Conservation (phyloP, 2,797 vertebrate genomes). For the Thripadectes ignobilis region DNA sequence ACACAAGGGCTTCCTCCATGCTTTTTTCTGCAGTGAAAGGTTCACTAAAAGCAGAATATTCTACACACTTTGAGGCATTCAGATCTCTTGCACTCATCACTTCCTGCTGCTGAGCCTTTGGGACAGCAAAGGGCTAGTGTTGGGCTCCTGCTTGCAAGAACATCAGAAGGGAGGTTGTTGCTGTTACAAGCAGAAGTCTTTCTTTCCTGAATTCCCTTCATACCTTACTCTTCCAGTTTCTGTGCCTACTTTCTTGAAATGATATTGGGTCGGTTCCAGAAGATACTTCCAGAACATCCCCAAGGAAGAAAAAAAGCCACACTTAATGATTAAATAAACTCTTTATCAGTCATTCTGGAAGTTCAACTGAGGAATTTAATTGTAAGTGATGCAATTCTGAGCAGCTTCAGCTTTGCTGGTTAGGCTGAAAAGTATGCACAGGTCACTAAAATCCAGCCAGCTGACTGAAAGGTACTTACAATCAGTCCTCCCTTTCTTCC, state of each 20-base stretch:
- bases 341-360: background rate
- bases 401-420: background rate
- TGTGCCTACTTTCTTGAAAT: background rate
- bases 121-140: background rate
- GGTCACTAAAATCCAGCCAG: background rate
- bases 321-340: background rate
- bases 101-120: background rate
- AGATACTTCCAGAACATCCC: background rate
- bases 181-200: background rate
- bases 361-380: background rate
- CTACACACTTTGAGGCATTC: background rate
- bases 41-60: background rate
- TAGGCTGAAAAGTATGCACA: background rate
- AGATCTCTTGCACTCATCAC: background rate
- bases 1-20: background rate
- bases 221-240: background rate
- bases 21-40: background rate
- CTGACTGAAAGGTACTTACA: background rate
- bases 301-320: background rate
- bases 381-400: background rate
- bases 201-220: background rate
- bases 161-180: background rate
- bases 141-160: background rate
- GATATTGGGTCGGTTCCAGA: background rate
- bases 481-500: background rate